These are phyloP conservation scores for Mythimna albipuncta DNA, from an alignment of 2,888 invertebrate species.

Conservation along the genomic window DNA sequence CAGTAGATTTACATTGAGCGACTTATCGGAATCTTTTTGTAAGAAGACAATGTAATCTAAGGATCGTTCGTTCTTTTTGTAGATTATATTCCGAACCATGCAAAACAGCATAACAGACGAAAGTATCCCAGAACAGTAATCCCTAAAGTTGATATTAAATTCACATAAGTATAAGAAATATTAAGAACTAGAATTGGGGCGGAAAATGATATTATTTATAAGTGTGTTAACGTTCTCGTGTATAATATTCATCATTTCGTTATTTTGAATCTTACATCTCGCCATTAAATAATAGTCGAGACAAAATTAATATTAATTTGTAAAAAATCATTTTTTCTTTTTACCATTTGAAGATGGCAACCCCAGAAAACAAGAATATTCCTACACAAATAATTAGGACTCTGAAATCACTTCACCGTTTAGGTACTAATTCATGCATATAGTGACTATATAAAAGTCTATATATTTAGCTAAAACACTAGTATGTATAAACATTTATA, in stretches of 20 bases:
- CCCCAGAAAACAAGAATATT: conserved; percentile 32
- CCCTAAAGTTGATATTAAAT: conserved; percentile 19
- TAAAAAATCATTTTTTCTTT: conserved; percentile 9
- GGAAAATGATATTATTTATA: conserved; percentile 26
- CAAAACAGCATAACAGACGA: no score
- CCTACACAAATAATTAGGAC: conserved; percentile 38
- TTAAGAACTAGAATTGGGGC: conserved; percentile 44
- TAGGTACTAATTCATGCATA: conserved; percentile 63
- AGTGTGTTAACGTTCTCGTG: conserved; percentile 8
- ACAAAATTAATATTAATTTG: conserved; percentile 13
- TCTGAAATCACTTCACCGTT: conserved; percentile 50
- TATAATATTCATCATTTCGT: conserved; percentile 5
- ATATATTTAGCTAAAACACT: conserved; percentile 69
- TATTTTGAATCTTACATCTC: not conserved
- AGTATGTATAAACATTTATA: conserved; percentile 73
- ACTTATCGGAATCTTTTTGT: no score
- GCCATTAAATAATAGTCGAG: conserved; percentile 5
- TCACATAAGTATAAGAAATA: conserved; percentile 34
- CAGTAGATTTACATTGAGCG: no score
- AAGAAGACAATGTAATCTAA: no score
- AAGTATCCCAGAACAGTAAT: not conserved
- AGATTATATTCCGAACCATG: no score
- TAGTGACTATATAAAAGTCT: conserved; percentile 74
- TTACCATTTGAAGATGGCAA: conserved; percentile 25
- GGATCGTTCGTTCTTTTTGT: no score